A percentile compares a stretch with the other conserved stretches of the same genome.
Conservation (phyloP, 1,140 invertebrate genomes). For the Hermatobates lingyangjiaoensis region DNA sequence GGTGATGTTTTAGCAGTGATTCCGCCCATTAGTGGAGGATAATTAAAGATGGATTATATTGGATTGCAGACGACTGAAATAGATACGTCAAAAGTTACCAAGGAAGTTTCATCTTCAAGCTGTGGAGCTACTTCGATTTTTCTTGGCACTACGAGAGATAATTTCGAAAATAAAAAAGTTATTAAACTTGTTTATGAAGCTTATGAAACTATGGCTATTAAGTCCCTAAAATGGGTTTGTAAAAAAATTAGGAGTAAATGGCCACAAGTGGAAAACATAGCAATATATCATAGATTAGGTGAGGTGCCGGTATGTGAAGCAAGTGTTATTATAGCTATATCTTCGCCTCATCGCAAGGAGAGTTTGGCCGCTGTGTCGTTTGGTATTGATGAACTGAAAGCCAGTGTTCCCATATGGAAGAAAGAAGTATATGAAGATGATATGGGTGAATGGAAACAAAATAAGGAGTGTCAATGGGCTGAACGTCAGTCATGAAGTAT, state of each 20-base stretch:
- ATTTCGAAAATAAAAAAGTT: constrained; percentile 67
- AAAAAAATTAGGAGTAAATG: constrained; percentile 45
- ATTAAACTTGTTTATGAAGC: constrained; percentile 69
- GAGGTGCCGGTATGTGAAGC: constrained; percentile 70
- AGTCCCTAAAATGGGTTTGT: constrained; percentile 65
- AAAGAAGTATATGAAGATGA: constrained; percentile 67
- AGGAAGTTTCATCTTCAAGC: constrained; percentile 41
- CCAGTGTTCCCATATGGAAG: constrained; percentile 87
- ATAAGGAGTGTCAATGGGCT: constrained; percentile 60
- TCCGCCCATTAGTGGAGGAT: constrained; percentile 24
- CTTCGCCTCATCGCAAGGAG: constrained; percentile 66
- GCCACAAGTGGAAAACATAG: constrained; percentile 52
- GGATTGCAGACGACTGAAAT: constrained; percentile 47
- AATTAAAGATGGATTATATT: constrained; percentile 46
- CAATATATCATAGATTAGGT: constrained; percentile 63
- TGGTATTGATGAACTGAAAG: constrained; percentile 73
- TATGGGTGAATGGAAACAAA: constrained; percentile 46
- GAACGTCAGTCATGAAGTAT: no score
- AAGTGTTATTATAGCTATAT: constrained; percentile 77
- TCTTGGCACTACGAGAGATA: constrained; percentile 77
- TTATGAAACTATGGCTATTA: constrained; percentile 77
- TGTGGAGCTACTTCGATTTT: constrained; percentile 81
- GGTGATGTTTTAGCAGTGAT: constrained; percentile 18
- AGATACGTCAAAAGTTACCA: constrained; percentile 42
- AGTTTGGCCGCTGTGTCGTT: constrained; percentile 63